Conservation (phyloP, 2,113 vertebrate species). For the Gavia stellata region DNA sequence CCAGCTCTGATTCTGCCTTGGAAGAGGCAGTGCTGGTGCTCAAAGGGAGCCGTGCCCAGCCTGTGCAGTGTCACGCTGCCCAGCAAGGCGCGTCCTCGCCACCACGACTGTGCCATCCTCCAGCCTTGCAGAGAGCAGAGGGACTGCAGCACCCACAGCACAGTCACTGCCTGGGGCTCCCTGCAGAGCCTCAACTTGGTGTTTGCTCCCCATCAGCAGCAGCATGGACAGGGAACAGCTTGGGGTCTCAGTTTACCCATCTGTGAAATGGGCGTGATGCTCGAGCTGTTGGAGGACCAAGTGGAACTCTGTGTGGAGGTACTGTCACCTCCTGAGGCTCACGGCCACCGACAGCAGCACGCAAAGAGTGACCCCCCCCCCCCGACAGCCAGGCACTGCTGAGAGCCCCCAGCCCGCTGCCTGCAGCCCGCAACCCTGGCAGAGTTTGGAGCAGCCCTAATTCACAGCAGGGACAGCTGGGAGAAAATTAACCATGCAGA, state of each 20-base stretch:
- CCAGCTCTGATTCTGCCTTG: neutral
- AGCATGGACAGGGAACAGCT: neutral
- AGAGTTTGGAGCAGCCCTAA: neutral
- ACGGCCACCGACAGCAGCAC: accelerated
- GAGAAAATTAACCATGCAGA: neutral
- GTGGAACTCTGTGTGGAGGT: neutral
- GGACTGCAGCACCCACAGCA: neutral
- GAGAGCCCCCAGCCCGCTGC: neutral
- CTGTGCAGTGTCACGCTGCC: accelerated
- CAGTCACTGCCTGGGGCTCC: neutral
- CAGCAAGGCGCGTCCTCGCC: neutral
- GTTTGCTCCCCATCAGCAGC: neutral
- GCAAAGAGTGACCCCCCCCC: neutral
- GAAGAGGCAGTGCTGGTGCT: no score
- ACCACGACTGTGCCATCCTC: neutral
- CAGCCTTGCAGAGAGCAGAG: neutral
- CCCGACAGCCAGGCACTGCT: accelerated
- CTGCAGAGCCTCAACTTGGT: accelerated
- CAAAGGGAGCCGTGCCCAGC: neutral
- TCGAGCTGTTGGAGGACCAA: neutral
- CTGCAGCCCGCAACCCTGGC: neutral
- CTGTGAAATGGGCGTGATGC: neutral
- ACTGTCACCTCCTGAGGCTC: neutral
- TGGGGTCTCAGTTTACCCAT: neutral
- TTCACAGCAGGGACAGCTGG: neutral